A percentile compares a stretch with the other conserved stretches of the same genome.
phyloP scores from a whole-genome alignment of 2,888 invertebrate species.

The Leptinotarsa peninsularis region DNA sequence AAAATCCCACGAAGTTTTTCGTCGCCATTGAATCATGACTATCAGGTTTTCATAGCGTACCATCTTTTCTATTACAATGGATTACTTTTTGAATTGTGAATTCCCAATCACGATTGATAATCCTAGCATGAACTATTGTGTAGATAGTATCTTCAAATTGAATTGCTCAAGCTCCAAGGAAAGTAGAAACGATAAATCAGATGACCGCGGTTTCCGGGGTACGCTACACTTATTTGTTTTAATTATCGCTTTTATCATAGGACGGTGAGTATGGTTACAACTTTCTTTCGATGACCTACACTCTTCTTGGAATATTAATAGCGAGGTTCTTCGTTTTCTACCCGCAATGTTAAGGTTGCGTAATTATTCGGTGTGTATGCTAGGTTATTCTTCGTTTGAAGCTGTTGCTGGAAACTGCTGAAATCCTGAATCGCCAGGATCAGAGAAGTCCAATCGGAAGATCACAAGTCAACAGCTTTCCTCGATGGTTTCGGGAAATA shows the following conservation, averaged over 20 bases:
- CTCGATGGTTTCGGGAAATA: no score
- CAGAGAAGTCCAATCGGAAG: no score
- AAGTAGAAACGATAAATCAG: conserved; percentile 1
- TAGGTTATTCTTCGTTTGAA: background rate
- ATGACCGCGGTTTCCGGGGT: background rate
- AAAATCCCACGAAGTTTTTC: background rate
- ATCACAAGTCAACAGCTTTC: no score
- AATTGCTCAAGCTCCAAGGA: conserved; percentile 2
- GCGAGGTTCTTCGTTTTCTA: background rate
- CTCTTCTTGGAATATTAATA: conserved; percentile 15
- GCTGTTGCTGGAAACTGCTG: no score
- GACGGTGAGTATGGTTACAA: background rate
- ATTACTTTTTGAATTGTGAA: background rate
- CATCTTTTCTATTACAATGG: background rate
- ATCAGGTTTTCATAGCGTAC: background rate
- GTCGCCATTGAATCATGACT: background rate
- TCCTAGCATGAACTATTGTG: background rate
- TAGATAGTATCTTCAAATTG: background rate
- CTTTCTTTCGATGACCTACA: conserved; percentile 21
- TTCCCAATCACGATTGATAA: background rate
- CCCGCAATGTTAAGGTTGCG: conserved; percentile 8
- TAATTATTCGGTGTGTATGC: conserved; percentile 6
- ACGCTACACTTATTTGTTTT: conserved; percentile 15
- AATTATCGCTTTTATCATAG: conserved; percentile 9
- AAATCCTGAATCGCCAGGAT: no score